phyloP scores from a whole-genome alignment of 2,113 vertebrate genomes.

The Poicephalus meyeri region DNA sequence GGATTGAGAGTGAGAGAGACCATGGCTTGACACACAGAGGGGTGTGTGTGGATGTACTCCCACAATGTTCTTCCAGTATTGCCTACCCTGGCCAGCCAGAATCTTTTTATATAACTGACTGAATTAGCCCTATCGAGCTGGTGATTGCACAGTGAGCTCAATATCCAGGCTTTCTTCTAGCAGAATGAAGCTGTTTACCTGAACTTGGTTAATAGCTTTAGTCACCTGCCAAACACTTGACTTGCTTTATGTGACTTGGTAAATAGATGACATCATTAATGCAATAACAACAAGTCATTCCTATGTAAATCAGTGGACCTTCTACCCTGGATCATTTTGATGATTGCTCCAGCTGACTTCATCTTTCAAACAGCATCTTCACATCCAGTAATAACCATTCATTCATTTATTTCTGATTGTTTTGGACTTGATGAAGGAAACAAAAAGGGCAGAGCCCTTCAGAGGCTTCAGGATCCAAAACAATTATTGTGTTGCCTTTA shows the following conservation, averaged over 20 bases:
- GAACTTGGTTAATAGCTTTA: background rate
- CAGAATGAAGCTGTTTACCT: background rate
- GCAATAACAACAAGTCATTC: background rate
- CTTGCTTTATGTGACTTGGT: background rate
- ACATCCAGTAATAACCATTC: background rate
- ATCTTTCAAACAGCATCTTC: background rate
- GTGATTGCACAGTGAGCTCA: background rate
- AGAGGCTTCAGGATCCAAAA: background rate
- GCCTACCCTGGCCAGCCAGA: background rate
- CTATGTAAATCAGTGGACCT: background rate
- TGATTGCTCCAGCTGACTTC: background rate
- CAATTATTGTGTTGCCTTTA: background rate
- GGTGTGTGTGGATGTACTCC: background rate
- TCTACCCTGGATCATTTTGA: background rate
- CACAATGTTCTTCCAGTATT: background rate
- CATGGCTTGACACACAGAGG: background rate
- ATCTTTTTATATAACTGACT: constrained; percentile 2
- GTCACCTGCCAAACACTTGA: constrained; percentile 9
- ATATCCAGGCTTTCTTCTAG: background rate
- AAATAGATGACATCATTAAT: constrained; percentile 29
- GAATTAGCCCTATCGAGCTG: background rate
- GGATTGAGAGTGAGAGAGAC: background rate
- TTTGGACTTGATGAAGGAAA: background rate
- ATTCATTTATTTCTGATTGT: background rate
- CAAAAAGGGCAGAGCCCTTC: background rate